Conservation (phyloP, 2,888 invertebrate species). For the Helleia helle region DNA sequence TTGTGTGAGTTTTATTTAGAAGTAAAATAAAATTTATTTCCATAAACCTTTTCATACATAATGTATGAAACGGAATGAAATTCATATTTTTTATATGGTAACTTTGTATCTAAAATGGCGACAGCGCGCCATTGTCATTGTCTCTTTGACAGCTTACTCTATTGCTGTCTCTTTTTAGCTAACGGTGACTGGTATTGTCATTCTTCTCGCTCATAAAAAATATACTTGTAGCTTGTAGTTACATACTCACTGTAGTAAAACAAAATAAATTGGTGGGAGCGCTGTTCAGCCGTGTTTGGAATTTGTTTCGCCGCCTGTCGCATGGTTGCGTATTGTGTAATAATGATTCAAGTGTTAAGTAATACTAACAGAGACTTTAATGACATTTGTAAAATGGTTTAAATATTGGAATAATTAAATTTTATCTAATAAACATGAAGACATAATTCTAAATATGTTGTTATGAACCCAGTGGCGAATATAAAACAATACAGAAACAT, state of each 20-base stretch:
- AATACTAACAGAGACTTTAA: neutral
- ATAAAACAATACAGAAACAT: neutral
- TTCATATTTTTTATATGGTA: slow-evolving; percentile 18
- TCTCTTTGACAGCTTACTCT: neutral
- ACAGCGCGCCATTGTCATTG: slow-evolving; percentile 23
- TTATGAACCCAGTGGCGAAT: slow-evolving; percentile 5
- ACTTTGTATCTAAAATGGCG: slow-evolving; percentile 25
- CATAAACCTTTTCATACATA: too few relatives aligned
- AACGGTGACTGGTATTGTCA: neutral
- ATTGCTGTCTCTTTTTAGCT: slow-evolving; percentile 16
- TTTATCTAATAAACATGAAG: neutral
- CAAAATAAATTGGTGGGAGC: slow-evolving; percentile 39
- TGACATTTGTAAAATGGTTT: neutral
- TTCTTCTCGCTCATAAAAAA: slow-evolving; percentile 17
- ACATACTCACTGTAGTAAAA: slow-evolving; percentile 20
- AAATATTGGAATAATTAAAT: slow-evolving; percentile 1
- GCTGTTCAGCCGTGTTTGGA: slow-evolving; percentile 43
- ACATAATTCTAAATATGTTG: neutral
- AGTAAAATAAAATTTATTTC: too few relatives aligned
- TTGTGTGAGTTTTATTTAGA: too few relatives aligned
- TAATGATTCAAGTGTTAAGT: slow-evolving; percentile 17
- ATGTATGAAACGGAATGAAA: too few relatives aligned
- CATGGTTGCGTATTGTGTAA: slow-evolving; percentile 37
- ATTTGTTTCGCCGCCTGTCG: slow-evolving; percentile 43
- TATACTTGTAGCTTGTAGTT: slow-evolving; percentile 12